phyloP scores from a whole-genome alignment of 2,797 vertebrate genomes.

The Sebastes matsubarae region DNA sequence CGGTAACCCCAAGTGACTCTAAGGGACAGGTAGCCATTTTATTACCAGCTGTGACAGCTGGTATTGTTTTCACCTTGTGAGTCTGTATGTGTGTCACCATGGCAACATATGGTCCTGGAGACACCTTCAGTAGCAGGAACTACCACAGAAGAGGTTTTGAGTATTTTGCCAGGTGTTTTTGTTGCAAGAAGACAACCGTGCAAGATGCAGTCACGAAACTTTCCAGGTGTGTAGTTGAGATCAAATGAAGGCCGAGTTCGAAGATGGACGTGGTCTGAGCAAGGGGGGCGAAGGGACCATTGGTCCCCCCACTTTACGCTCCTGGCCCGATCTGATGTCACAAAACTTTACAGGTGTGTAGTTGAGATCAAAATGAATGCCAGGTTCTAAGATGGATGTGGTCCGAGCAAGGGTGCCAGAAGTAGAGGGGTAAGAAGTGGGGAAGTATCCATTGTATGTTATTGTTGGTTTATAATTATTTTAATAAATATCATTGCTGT shows the following conservation, averaged over 20 bases:
- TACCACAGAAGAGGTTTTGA: background rate
- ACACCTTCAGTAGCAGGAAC: background rate
- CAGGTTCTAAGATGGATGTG: background rate
- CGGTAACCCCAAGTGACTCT: background rate
- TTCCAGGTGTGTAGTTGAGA: background rate
- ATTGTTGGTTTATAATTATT: constrained; percentile 13
- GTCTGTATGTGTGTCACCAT: background rate
- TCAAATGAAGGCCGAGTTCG: background rate
- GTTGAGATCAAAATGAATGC: too few relatives aligned
- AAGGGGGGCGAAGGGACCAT: too few relatives aligned
- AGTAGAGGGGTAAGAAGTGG: too few relatives aligned
- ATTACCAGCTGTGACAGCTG: background rate
- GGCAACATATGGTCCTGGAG: background rate
- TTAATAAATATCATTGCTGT: constrained; percentile 36
- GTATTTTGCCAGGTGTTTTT: background rate
- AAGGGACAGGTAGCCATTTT: background rate
- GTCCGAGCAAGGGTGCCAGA: background rate
- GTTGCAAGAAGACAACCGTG: background rate
- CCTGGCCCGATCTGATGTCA: too few relatives aligned
- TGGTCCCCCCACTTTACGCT: too few relatives aligned
- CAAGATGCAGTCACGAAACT: background rate
- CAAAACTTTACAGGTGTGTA: too few relatives aligned
- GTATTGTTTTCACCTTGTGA: too few relatives aligned
- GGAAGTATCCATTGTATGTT: background rate
- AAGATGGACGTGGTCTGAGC: too few relatives aligned